Base-by-base conservation (phyloP, 2,888 invertebrate species). In the Augiades crinisus region DNA sequence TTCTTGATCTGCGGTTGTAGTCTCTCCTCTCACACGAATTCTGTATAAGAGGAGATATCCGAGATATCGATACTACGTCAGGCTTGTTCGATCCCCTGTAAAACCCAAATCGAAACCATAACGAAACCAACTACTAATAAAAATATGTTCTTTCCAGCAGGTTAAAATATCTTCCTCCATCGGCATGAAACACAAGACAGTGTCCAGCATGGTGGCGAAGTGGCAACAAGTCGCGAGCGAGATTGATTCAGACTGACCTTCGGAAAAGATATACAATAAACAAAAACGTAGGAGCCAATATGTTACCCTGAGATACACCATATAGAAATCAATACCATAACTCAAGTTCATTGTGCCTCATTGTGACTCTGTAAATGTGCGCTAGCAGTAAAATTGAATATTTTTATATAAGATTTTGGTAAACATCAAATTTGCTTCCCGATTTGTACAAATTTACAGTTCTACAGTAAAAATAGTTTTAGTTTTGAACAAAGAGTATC, bases 141-240 rank as follows among this genome's bases (percentile, higher is more conserved):
- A 30, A 6, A 13, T 14, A 10, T 44, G 14, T 40, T 53, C 49
- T 47, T 75, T 72, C 0, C 78, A 87, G 88, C 78, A 87, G 88
- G 81, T 88, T 5, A 88, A 86, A 60, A 78, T 89, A 58, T 86
- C 87, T 0, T 61, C 83, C 0, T 81, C 84, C 0, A 74, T 88
- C 52, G 85, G 88, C 0, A 66, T 92, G 70, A 93, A 93, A 68
- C 92, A 93, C 70, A 93, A 92, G 66, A 90, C 92, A 0, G 92
- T 93, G 1, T 92, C 93, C 1, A 91, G 73, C 7, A 73, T 93
- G 59, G 93, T 93, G 0, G 92, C 92, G 8, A 93, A 93, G 62
- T 93, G 93, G 93, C 92, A 93, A 63, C 92, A 93, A 62, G 92
- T 93, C 1, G 92, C 93, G 0, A 88, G 86, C 2, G 86, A 89